Evolutionary conservation across 2,888 invertebrate species (phyloP), one percentile per base, ranked within the genome.

Genomic region (Xanthorhoe spadicearia): DNA sequence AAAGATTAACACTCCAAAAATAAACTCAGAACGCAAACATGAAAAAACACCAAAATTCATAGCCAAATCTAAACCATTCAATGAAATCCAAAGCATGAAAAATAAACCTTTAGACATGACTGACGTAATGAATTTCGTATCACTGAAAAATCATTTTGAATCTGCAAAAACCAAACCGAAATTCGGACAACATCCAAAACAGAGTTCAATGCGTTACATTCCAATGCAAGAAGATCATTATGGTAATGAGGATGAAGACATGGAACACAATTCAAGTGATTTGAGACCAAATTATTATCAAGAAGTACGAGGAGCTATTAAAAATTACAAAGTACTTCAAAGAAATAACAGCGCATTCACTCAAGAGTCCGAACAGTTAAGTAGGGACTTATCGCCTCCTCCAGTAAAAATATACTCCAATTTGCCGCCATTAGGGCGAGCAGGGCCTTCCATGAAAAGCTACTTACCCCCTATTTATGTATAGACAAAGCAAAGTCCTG

Each of bases 281-380:
- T 77, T 78, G 56, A 80, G 78, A 59, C 75, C 76, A 28, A 80
- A 80, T 73, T 75, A 76, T 57, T 83, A 87, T 49, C 82, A 84
- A 51, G 85, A 86, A 77, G 73, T 90, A 53, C 81, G 83, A 8
- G 91, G 92, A 7, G 81, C 85, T 18, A 88, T 92, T 19, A 93
- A 89, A 79, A 93, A 91, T 74, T 93, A 93, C 66, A 93, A 93
- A 81, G 86, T 91, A 18, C 77, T 93, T 68, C 90, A 91, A 72
- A 81, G 92, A 58, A 89, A 88, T 69, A 85, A 85, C 65, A 83
- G 80, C 68, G 75, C 76, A 46, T 80, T 80, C 28, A 84, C 82
- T 43, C 78, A 82, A 68, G 76, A 79, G 55, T 76, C 79, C 50
- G 83, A 82, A 71, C 78, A 81, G 59, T 70, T 83, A 43, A 77